These are phyloP conservation scores for Pangasianodon gigas DNA, from an alignment of 2,113 vertebrate genomes.

Conservation along the genomic window DNA sequence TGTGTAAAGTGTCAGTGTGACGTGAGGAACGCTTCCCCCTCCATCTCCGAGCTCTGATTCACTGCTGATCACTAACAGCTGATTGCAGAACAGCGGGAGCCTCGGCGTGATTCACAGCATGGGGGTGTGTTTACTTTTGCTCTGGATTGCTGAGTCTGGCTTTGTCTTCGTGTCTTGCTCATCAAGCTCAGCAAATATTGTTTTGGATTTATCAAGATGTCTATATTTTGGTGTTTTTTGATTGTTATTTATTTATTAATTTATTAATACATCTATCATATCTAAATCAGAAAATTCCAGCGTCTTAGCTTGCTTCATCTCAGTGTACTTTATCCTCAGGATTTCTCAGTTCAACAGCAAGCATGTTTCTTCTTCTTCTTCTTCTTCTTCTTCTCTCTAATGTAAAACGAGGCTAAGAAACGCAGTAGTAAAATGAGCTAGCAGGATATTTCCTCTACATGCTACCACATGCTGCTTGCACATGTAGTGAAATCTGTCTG, in stretches of 20 bases:
- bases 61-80: background rate
- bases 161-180: background rate
- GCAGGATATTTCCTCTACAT: background rate
- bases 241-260: background rate
- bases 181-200: background rate
- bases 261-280: background rate
- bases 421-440: background rate
- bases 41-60: background rate
- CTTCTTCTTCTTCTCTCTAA: background rate
- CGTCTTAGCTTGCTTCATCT: too few species aligned
- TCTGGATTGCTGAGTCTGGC: background rate
- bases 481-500: background rate
- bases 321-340: too few species aligned
- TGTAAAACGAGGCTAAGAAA: background rate
- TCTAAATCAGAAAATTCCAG: too few species aligned
- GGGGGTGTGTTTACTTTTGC: background rate
- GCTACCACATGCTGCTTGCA: background rate
- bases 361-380: background rate
- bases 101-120: background rate
- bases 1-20: background rate
- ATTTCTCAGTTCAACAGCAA: background rate
- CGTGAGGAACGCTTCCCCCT: background rate
- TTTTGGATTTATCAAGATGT: background rate
- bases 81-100: conserved; percentile 1
- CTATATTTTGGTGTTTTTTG: background rate